Evolutionary conservation across 2,797 vertebrate genomes (phyloP), one percentile per base, ranked within the genome.

Genomic region (Pseudomugil gertrudae): DNA sequence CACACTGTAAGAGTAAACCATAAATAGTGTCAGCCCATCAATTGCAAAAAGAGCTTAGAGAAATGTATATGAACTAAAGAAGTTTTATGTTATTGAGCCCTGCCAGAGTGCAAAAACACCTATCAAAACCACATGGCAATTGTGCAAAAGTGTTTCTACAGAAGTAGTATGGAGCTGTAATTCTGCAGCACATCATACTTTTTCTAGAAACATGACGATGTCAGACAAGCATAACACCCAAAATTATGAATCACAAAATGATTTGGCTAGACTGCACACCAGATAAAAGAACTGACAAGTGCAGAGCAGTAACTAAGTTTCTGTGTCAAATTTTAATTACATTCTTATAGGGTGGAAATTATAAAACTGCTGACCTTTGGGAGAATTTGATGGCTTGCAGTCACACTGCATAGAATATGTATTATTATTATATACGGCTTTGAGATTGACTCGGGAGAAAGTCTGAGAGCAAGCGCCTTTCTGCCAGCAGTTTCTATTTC

Each of bases 401-500:
- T 87, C 80, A 79, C 88, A 86, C 85, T 79, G 85, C 86, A 87
- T 84, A 79, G 74, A 88, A 91, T 87, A 86, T 86, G 76, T 85
- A 87, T 82, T 87, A 84, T 78, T 89, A 87, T 91, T 84, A 84
- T 84, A 88, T 83, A 81, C 81, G 82, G 77, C 78, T 81, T 75
- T 78, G 51, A 85, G 86, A 92, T 90, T 90, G 84, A 84, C 72
- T 78, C 29, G 40, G 59, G 76, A 84, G 74, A 83, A 85, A 89
- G 80, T 88, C 81, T 82, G 85, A 48, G 60, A 80, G 87, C 72
- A 63, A 72, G 73, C 63, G 59, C 66, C 78, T 85, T 84, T 83
- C 78, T 82, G 79, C 80, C 69, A 30, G 85, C 85, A 69, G 71
- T 48, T 86, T 91, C 89, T 84, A 89, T 92, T 93, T 93, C 89